Evolutionary conservation across 1,140 invertebrate species (phyloP), one percentile per base, ranked within the genome.

Genomic region (Aethina tumida): DNA sequence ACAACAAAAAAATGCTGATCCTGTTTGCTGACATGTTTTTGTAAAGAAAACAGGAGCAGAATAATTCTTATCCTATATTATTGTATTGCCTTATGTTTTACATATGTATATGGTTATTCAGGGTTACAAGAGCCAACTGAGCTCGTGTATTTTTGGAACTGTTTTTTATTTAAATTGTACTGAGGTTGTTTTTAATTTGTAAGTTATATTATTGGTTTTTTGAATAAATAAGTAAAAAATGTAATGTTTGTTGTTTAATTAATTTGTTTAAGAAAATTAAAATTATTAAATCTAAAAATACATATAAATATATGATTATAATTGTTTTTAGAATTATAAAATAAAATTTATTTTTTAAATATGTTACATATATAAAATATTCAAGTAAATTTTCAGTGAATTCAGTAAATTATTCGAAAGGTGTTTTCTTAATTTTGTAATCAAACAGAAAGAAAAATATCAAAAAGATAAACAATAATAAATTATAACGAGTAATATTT

Each of bases 81-180:
- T 50, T 41, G 39, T 50, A 52, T 54, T 52, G 43, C 47, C 47
- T 59, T 53, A 39, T 47, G 44, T 51, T 54, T 45, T 45, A 49
- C 43, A 52, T 52, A 39, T 39, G 26, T 49, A 43, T 47, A 43
- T 52, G 55, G 56, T 60, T 60, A 58, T 57, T 58, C 56, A 58
- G 58, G 58, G 58, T 58, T 56, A 49, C 55, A 57, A 54, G 53
- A 58, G 58, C 55, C 51, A 47, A 44, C 36, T 49, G 43, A 44
- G 45, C 43, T 45, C 16, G 37, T 46, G 43, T 51, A 51, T 51
- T 51, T 50, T 48, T 51, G 49, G 49, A 51, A 51, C 45, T 45
- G 44, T 47, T 46, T 51, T 51, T 49, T 45, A 45, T 51, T 48
- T n/a, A n/a, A n/a, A 48, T 44, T 48, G 45, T 51, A 51, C 49